These are phyloP conservation scores for Megaceryle torquata DNA, from an alignment of 2,113 vertebrate species.

Conservation along the genomic window DNA sequence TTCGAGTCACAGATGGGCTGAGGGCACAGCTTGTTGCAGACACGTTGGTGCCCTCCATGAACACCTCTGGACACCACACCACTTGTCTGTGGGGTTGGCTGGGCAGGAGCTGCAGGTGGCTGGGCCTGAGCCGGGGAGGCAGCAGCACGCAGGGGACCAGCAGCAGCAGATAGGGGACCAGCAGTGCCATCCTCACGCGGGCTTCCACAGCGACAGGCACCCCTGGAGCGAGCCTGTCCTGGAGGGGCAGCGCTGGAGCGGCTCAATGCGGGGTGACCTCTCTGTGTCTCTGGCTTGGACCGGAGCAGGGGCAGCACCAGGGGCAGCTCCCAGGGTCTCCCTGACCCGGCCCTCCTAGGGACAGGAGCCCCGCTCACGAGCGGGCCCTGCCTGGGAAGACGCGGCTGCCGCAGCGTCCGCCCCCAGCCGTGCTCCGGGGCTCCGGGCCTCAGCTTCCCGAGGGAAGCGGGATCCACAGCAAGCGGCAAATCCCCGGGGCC, in stretches of 20 bases:
- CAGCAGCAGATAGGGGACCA: not conserved
- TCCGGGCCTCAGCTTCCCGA: not conserved
- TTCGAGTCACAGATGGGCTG: not conserved
- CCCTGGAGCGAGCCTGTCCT: not conserved
- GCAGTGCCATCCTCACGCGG: rapidly evolving
- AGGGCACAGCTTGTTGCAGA: not conserved
- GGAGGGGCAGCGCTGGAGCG: rapidly evolving
- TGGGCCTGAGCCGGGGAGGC: not conserved
- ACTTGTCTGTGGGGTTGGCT: rapidly evolving
- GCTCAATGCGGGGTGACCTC: rapidly evolving
- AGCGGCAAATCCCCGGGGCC: not conserved
- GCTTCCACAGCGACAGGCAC: rapidly evolving
- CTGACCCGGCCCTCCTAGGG: not conserved
- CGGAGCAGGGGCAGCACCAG: not conserved
- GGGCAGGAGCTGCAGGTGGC: not conserved
- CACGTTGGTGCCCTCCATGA: not conserved
- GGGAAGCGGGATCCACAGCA: not conserved
- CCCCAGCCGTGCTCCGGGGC: too few relatives aligned
- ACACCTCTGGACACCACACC: not conserved
- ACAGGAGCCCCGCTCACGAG: not conserved
- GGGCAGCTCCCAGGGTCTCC: not conserved
- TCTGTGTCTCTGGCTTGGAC: not conserved
- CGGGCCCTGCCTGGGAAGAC: too few relatives aligned
- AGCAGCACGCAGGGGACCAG: not conserved
- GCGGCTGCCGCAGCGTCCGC: not conserved